Conservation (phyloP, 2,888 invertebrate species). For the Dynastes hyllus region DNA sequence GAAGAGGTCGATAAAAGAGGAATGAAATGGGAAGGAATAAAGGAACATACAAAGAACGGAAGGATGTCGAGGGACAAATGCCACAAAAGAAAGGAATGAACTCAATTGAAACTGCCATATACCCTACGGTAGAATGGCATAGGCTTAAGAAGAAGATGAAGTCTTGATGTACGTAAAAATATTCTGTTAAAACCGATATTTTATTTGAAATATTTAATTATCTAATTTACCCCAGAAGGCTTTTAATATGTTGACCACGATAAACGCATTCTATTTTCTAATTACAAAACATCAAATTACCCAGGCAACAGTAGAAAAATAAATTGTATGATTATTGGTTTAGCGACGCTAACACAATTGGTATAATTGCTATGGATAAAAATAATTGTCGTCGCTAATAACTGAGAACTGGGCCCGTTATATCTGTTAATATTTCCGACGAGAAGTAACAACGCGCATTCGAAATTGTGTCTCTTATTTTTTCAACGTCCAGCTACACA, state of each 20-base stretch:
- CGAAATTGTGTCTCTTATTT: constrained; percentile 43
- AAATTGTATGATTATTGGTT: constrained; percentile 44
- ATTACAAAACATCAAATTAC: constrained; percentile 12
- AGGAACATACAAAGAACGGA: too few species aligned
- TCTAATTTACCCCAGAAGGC: background rate
- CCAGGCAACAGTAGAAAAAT: constrained; percentile 17
- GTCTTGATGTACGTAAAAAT: too few species aligned
- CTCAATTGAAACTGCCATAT: too few species aligned
- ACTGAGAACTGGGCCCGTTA: constrained; percentile 28
- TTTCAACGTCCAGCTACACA: constrained; percentile 21
- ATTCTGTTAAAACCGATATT: background rate
- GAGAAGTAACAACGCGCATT: constrained; percentile 36
- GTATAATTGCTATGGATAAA: constrained; percentile 40
- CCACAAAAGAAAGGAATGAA: too few species aligned
- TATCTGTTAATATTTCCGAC: constrained; percentile 46
- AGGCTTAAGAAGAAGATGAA: too few species aligned
- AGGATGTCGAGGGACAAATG: too few species aligned
- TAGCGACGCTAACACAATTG: constrained; percentile 34
- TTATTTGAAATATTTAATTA: constrained; percentile 1
- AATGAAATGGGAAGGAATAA: too few species aligned
- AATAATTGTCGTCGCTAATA: constrained; percentile 38
- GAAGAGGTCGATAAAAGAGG: too few species aligned
- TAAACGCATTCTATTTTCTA: constrained; percentile 1
- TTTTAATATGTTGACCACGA: background rate
- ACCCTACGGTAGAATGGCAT: too few species aligned